Conservation (phyloP, 2,113 vertebrate genomes). For the Macaca mulatta region DNA sequence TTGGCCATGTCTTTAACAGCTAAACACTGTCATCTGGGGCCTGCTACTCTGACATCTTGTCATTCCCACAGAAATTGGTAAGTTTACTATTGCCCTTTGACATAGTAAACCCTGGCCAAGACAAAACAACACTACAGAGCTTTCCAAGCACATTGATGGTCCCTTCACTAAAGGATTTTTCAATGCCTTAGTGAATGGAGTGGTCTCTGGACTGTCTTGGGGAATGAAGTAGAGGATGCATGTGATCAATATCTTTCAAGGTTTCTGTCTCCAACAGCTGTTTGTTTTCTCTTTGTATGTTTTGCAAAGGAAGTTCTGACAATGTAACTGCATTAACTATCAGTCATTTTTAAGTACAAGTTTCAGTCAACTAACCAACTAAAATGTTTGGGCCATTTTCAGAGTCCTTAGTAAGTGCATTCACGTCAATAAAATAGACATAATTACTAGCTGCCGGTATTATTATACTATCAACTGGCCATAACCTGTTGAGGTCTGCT, state of each 20-base stretch:
- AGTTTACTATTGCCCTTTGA: background rate
- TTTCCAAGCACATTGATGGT: background rate
- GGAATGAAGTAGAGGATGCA: background rate
- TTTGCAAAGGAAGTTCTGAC: background rate
- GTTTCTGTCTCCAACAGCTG: background rate
- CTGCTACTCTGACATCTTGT: background rate
- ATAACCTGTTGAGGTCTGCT: background rate
- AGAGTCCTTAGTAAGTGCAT: background rate
- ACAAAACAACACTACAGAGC: background rate
- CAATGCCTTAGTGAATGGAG: background rate
- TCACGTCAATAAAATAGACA: background rate
- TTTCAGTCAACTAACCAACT: background rate
- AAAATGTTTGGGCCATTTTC: background rate
- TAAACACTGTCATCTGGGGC: background rate
- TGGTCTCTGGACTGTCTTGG: background rate
- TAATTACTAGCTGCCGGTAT: background rate
- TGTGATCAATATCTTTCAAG: background rate
- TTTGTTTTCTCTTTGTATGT: background rate
- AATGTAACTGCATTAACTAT: background rate
- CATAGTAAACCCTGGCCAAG: no score
- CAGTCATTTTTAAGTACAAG: background rate
- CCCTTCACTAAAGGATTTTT: background rate
- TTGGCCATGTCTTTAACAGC: background rate
- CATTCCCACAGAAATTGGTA: background rate
- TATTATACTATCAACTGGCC: no score